Percentiles rank a stretch among this genome's conserved stretches.
phyloP scores from a whole-genome alignment of 2,888 invertebrate species.

The Hydraecia micacea region DNA sequence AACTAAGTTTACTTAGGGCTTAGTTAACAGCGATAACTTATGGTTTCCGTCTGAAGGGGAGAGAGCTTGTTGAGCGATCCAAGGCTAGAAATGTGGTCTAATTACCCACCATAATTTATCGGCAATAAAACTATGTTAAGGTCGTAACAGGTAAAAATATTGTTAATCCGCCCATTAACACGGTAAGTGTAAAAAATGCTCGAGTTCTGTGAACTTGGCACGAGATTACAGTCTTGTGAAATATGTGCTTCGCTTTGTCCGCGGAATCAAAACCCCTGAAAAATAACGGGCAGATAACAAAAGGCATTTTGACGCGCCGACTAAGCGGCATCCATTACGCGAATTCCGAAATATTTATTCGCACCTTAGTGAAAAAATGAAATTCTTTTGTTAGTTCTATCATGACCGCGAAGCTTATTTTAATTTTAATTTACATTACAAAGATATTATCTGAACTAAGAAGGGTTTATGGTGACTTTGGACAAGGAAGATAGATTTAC shows the following conservation, averaged over 20 bases:
- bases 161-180: conserved; percentile 60
- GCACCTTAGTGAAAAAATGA: conserved; percentile 73
- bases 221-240: conserved; percentile 86
- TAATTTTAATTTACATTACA: conserved; percentile 59
- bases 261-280: conserved; percentile 83
- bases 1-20: conserved; percentile 30
- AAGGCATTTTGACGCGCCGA: conserved; percentile 83
- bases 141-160: conserved; percentile 55
- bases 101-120: conserved; percentile 57
- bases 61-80: conserved; percentile 43
- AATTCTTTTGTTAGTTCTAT: conserved; percentile 69
- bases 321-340: conserved; percentile 76
- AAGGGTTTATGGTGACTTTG: conserved; percentile 38
- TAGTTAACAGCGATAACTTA: conserved; percentile 50
- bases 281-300: conserved; percentile 87
- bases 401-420: conserved; percentile 52
- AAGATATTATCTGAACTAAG: conserved; percentile 42
- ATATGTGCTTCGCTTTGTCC: conserved; percentile 87
- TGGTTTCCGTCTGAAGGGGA: conserved; percentile 45
- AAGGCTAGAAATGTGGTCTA: conserved; percentile 46
- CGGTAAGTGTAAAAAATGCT: conserved; percentile 79
- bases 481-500: conserved; percentile 14
- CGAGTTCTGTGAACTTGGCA: conserved; percentile 82
- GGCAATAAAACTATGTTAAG: conserved; percentile 65
- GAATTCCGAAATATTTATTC: conserved; percentile 79